Evolutionary conservation across 2,113 vertebrate species (phyloP).

Genomic region (Pollimyrus isidori): DNA sequence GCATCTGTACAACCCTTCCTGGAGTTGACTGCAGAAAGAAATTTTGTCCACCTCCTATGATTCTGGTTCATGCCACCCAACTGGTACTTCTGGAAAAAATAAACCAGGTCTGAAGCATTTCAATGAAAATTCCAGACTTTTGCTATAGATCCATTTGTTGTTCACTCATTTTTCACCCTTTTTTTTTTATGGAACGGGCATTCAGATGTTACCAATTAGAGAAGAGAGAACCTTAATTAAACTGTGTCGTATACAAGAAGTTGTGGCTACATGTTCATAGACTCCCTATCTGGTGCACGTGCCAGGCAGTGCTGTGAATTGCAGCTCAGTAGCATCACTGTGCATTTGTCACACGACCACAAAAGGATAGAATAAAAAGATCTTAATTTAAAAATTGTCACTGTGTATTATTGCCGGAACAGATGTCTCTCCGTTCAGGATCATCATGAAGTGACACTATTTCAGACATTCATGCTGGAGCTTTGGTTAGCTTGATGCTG

Average conservation of each 20-base stretch:
- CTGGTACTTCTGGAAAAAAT: background rate
- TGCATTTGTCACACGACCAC: background rate
- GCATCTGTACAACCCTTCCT: background rate
- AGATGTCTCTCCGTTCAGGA: background rate
- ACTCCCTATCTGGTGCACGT: background rate
- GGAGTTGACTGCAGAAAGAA: background rate
- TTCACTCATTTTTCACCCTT: background rate
- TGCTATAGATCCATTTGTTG: background rate
- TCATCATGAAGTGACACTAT: background rate
- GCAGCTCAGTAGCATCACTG: background rate
- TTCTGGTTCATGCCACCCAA: background rate
- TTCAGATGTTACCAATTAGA: background rate
- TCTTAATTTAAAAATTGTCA: background rate
- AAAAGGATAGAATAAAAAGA: background rate
- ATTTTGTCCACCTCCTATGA: background rate
- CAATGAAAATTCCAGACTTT: background rate
- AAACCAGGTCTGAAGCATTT: background rate
- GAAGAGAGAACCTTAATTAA: background rate
- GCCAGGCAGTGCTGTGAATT: background rate
- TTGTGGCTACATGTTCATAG: background rate
- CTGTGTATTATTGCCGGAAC: background rate
- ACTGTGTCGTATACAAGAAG: background rate
- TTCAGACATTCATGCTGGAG: background rate
- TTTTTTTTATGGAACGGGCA: background rate
- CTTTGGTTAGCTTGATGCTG: background rate